Conservation (phyloP, 2,113 vertebrate species). For the Python bivittatus region DNA sequence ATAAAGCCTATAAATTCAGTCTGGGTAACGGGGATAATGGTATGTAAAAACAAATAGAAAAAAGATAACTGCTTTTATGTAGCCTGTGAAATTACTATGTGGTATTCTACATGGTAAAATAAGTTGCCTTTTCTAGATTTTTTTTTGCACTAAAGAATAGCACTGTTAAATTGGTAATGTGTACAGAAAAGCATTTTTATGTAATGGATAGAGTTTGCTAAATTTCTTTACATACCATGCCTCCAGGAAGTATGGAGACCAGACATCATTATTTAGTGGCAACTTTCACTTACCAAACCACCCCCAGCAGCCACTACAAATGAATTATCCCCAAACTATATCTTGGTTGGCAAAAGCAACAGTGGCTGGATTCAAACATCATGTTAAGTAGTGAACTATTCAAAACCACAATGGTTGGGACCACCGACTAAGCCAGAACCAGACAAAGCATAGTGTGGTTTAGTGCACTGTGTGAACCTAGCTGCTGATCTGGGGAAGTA, state of each 20-base stretch:
- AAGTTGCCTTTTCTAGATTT: neutral
- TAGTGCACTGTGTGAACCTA: neutral
- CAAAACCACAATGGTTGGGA: neutral
- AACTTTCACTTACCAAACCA: neutral
- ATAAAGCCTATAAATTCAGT: neutral
- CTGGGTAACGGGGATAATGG: neutral
- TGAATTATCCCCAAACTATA: neutral
- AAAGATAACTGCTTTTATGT: neutral
- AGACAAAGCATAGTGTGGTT: neutral
- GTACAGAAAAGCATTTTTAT: neutral
- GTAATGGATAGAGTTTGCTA: neutral
- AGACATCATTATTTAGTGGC: neutral
- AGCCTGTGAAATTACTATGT: neutral
- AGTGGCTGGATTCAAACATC: neutral
- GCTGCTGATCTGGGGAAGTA: neutral
- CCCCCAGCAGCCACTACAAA: neutral
- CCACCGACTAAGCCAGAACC: neutral
- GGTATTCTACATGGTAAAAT: neutral
- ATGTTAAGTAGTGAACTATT: neutral
- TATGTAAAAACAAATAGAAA: neutral
- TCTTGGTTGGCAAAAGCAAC: neutral
- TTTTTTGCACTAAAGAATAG: neutral
- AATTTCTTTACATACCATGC: neutral
- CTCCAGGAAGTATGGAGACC: too few species aligned
- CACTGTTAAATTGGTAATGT: neutral